phyloP scores from a whole-genome alignment of 1,140 invertebrate genomes.

The Camponotus pennsylvanicus region DNA sequence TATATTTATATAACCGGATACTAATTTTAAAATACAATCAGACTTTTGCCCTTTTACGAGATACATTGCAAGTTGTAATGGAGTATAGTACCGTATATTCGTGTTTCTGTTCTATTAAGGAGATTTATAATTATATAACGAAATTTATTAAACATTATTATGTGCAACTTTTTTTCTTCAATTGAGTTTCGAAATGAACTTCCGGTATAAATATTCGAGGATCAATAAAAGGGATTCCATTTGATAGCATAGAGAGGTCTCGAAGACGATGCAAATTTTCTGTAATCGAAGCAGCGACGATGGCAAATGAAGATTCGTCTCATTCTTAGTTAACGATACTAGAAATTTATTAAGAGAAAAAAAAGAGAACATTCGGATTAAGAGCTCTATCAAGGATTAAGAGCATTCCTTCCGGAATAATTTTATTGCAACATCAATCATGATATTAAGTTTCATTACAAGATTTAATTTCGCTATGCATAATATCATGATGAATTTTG shows the following conservation, averaged over 20 bases:
- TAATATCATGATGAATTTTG: neutral
- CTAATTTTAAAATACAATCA: constrained; percentile 46
- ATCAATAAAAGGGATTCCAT: constrained; percentile 27
- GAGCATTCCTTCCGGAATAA: neutral
- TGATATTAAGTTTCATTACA: neutral
- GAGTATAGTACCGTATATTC: neutral
- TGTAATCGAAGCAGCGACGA: constrained; percentile 40
- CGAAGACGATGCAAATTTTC: constrained; percentile 50
- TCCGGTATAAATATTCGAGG: neutral
- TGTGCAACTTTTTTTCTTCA: neutral
- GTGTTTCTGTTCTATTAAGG: neutral
- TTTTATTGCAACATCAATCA: constrained; percentile 21
- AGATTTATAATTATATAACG: neutral
- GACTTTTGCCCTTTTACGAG: neutral
- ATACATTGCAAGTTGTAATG: neutral
- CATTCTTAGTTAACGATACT: constrained; percentile 39
- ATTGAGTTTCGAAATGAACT: constrained; percentile 5
- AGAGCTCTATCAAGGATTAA: constrained; percentile 21
- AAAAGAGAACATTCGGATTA: constrained; percentile 27
- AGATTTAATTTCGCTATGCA: neutral
- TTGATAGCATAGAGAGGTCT: neutral
- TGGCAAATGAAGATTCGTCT: constrained; percentile 24
- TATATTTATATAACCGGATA: neutral
- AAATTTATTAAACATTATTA: neutral
- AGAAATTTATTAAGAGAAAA: constrained; percentile 32